Conservation (phyloP, 1,140 invertebrate genomes). For the Asbolus verrucosus region DNA sequence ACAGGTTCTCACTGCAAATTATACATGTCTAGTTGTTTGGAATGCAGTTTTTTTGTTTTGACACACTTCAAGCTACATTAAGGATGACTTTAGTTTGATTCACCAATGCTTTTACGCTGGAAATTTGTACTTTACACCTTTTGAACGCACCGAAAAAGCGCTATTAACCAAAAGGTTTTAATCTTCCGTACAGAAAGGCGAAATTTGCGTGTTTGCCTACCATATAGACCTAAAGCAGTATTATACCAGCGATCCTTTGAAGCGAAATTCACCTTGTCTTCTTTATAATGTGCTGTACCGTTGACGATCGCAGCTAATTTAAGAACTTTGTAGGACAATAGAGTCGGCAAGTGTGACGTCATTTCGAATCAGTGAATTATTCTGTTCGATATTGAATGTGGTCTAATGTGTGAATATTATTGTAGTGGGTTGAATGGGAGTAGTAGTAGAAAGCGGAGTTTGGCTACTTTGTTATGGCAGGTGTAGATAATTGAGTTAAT, state of each 20-base stretch:
- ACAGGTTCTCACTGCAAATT: slow-evolving; percentile 58
- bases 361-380: not conserved
- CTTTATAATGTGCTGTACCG: slow-evolving; percentile 18
- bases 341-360: slow-evolving; percentile 7
- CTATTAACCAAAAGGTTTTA: not conserved
- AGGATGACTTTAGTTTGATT: slow-evolving; percentile 38
- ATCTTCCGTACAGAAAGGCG: not conserved
- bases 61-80: slow-evolving; percentile 56
- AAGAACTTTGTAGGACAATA: slow-evolving; percentile 29
- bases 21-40: slow-evolving; percentile 53
- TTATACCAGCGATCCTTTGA: slow-evolving; percentile 30
- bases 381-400: slow-evolving; percentile 1
- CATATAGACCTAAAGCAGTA: slow-evolving; percentile 26
- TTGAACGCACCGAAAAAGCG: slow-evolving; percentile 27
- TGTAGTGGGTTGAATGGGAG: slow-evolving; percentile 9
- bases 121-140: slow-evolving; percentile 37
- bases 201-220: not conserved
- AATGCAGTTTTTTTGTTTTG: slow-evolving; percentile 60
- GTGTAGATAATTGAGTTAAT: slow-evolving; percentile 22
- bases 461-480: slow-evolving; percentile 34
- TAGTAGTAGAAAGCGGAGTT: slow-evolving; percentile 5
- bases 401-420: not conserved
- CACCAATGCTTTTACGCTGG: slow-evolving; percentile 34
- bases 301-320: slow-evolving; percentile 36
- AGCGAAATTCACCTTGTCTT: slow-evolving; percentile 35